phyloP scores from a whole-genome alignment of 2,797 vertebrate species.

The Enteromius unitaeniatus region DNA sequence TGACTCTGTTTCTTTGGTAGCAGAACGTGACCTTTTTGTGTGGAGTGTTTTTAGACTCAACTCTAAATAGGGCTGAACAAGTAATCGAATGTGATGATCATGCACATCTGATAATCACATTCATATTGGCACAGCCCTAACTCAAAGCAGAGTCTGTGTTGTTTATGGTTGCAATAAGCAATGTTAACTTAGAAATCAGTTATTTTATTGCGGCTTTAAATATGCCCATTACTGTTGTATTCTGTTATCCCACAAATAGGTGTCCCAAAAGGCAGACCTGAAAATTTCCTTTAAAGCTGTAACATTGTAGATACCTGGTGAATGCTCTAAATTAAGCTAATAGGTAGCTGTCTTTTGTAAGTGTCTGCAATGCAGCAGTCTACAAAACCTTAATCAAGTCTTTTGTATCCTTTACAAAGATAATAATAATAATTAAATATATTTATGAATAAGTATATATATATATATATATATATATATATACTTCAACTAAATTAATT shows the following conservation, averaged over 20 bases:
- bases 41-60: no score
- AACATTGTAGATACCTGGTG: not conserved
- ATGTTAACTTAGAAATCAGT: not conserved
- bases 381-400: not conserved
- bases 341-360: not conserved
- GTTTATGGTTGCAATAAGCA: not conserved
- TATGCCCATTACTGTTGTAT: not conserved
- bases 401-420: not conserved
- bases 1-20: no score
- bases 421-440: no score
- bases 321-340: slow-evolving; percentile 3
- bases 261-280: slow-evolving; percentile 18
- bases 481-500: no score
- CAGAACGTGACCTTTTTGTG: not conserved
- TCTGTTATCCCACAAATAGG: not conserved
- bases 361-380: not conserved
- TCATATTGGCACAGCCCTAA: no score
- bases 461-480: no score
- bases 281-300: slow-evolving; percentile 5
- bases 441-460: no score
- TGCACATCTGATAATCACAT: no score
- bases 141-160: not conserved
- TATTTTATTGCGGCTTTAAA: not conserved
- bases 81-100: no score
- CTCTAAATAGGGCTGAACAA: no score